These are phyloP conservation scores for Ammodytes dubius DNA, from an alignment of 2,113 vertebrate genomes.

Conservation along the genomic window DNA sequence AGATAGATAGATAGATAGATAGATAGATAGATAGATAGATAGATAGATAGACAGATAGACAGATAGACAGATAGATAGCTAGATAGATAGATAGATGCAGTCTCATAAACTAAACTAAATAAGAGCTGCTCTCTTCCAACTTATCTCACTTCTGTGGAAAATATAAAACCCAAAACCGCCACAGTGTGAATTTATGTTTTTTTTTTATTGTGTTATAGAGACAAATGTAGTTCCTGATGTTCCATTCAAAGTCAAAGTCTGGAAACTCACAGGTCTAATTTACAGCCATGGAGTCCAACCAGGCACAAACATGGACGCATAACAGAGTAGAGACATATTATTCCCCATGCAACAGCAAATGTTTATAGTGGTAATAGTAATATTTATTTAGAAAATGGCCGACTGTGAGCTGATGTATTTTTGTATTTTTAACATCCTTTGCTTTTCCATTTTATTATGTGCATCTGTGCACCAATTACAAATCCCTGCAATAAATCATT, in stretches of 20 bases:
- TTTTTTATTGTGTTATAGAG: neutral
- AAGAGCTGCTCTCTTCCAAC: neutral
- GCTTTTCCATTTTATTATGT: neutral
- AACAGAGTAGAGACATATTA: neutral
- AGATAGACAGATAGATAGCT: too few relatives aligned
- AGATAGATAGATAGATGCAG: too few relatives aligned
- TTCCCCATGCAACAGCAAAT: neutral
- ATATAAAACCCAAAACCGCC: neutral
- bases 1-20: too few relatives aligned
- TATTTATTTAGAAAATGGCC: neutral
- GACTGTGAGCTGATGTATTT: neutral
- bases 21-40: too few relatives aligned
- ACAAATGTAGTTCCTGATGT: conserved; percentile 20
- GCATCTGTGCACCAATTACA: neutral
- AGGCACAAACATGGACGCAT: neutral
- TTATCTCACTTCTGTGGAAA: neutral
- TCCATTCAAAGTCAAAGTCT: conserved; percentile 36
- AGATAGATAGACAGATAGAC: too few relatives aligned
- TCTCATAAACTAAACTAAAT: too few relatives aligned
- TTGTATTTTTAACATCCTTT: neutral
- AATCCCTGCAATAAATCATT: neutral
- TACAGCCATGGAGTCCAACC: conserved; percentile 9
- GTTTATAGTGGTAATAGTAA: neutral
- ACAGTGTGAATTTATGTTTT: conserved; percentile 33
- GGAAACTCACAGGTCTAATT: conserved; percentile 34